phyloP scores from a whole-genome alignment of 92 coral and sea anemone genomes.

The Blastomussa wellsi region DNA sequence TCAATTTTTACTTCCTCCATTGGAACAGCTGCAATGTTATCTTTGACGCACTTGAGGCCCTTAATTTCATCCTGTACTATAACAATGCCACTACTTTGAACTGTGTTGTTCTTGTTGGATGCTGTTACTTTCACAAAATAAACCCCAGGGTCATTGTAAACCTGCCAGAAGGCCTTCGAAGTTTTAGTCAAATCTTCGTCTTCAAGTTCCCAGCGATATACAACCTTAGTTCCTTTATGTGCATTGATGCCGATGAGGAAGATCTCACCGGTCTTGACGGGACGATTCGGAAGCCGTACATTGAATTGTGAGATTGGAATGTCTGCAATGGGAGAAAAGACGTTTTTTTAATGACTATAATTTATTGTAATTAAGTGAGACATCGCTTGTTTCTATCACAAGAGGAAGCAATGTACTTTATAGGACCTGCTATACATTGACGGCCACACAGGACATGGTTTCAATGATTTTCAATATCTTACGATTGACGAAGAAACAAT shows the following conservation, averaged over 20 bases:
- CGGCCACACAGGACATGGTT: too few relatives aligned
- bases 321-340: neutral
- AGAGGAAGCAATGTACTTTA: too few relatives aligned
- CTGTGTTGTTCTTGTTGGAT: conserved; percentile 60
- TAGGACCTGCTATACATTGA: too few relatives aligned
- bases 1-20: conserved; percentile 35
- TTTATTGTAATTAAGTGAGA: too few relatives aligned
- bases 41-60: conserved; percentile 31
- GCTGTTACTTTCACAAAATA: conserved; percentile 58
- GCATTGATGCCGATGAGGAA: conserved; percentile 39
- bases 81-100: conserved; percentile 28
- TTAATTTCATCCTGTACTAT: conserved; percentile 57
- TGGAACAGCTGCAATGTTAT: conserved; percentile 51
- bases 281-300: neutral
- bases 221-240: conserved; percentile 62
- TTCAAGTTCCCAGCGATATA: conserved; percentile 71
- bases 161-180: conserved; percentile 13
- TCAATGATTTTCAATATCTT: too few relatives aligned
- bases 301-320: conserved; percentile 24
- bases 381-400: too few relatives aligned
- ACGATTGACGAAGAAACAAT: too few relatives aligned
- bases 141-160: conserved; percentile 61
- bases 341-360: too few relatives aligned
- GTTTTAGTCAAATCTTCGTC: conserved; percentile 43
- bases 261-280: conserved; percentile 16